Conservation (phyloP, 2,888 invertebrate genomes). For the Apodemia hepburni region DNA sequence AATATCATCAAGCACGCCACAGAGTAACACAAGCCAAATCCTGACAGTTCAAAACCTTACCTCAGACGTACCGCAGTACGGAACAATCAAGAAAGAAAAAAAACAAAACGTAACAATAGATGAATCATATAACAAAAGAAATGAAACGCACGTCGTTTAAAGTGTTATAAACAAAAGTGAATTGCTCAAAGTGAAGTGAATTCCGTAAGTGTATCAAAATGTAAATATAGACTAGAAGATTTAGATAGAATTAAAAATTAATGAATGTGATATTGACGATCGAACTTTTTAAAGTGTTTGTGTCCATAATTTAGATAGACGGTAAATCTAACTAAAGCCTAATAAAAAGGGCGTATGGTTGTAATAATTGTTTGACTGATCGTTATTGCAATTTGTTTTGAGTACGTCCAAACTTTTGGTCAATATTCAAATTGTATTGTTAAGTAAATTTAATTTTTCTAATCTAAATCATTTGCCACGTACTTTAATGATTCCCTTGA, state of each 20-base stretch:
- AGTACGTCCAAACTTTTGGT: slow-evolving; percentile 18
- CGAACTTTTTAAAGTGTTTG: slow-evolving; percentile 41
- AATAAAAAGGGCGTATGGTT: slow-evolving; percentile 13
- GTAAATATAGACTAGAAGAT: slow-evolving; percentile 36
- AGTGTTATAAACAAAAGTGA: slow-evolving; percentile 28
- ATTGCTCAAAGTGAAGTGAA: slow-evolving; percentile 18
- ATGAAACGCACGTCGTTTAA: slow-evolving; percentile 68
- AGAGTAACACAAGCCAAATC: slow-evolving; percentile 73
- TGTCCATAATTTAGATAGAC: slow-evolving; percentile 47
- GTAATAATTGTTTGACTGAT: slow-evolving; percentile 13
- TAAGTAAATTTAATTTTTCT: slow-evolving; percentile 8
- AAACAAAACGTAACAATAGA: slow-evolving; percentile 76
- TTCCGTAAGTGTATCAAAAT: slow-evolving; percentile 23
- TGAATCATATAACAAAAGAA: slow-evolving; percentile 65
- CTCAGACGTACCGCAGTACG: slow-evolving; percentile 72
- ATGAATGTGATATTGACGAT: slow-evolving; percentile 66
- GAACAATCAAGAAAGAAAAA: slow-evolving; percentile 74
- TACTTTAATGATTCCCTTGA: slow-evolving; percentile 39
- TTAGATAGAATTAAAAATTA: slow-evolving; percentile 67
- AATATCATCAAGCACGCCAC: slow-evolving; percentile 65
- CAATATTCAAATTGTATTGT: slow-evolving; percentile 6
- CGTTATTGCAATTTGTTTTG: slow-evolving; percentile 11
- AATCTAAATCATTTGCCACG: slow-evolving; percentile 33
- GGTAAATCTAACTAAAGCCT: slow-evolving; percentile 34
- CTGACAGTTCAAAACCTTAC: slow-evolving; percentile 80